A percentile compares a stretch with the other conserved stretches of the same genome.
Evolutionary conservation across 2,113 vertebrate species (phyloP).

Genomic region (Ramphastos sulfuratus): DNA sequence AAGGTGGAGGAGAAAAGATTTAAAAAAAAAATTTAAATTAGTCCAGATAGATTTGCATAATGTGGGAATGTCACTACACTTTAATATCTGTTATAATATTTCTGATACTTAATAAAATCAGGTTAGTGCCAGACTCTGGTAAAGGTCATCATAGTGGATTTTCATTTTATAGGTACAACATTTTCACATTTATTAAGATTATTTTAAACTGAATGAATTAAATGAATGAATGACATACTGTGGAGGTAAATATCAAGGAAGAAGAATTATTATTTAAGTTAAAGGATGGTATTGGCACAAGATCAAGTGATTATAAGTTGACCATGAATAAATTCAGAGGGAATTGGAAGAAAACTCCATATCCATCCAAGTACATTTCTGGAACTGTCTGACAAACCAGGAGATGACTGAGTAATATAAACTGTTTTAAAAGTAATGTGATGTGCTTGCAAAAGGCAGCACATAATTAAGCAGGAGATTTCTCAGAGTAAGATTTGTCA

Average conservation of each 20-base stretch:
- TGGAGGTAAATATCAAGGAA: constrained; percentile 52
- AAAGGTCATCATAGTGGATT: constrained; percentile 49
- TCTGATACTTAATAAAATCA: constrained; percentile 57
- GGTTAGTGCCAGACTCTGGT: constrained; percentile 15
- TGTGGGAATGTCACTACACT: constrained; percentile 5
- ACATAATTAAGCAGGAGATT: not conserved
- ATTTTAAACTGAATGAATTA: constrained; percentile 35
- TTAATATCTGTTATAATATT: constrained; percentile 58
- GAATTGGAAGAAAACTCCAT: not conserved
- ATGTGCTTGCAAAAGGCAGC: not conserved
- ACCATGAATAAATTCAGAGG: constrained; percentile 27
- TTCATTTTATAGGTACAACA: constrained; percentile 54
- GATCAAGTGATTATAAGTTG: constrained; percentile 39
- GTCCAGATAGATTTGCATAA: constrained; percentile 17
- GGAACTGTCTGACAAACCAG: not conserved
- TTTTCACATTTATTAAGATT: constrained; percentile 56
- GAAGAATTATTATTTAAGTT: constrained; percentile 19
- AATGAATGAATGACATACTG: constrained; percentile 21
- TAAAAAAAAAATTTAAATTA: not conserved
- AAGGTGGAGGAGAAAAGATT: not conserved
- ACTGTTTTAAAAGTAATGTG: not conserved
- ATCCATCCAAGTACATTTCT: not conserved
- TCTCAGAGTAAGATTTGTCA: not conserved
- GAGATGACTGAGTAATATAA: not conserved
- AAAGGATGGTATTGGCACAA: constrained; percentile 39